Evolutionary conservation across 2,888 invertebrate species (phyloP), one percentile per base, ranked within the genome.

Genomic region (Calephelis perditalis): DNA sequence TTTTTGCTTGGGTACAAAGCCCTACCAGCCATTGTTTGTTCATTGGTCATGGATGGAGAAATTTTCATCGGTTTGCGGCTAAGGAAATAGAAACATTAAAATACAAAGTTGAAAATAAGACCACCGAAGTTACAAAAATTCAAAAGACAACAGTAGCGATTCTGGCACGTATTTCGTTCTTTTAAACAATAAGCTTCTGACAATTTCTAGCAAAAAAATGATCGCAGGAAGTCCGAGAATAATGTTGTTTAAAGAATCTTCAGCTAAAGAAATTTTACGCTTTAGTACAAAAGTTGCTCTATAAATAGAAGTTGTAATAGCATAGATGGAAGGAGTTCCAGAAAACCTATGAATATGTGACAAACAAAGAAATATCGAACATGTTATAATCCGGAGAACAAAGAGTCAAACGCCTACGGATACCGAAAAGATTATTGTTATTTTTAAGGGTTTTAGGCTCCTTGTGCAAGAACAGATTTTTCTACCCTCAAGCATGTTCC

Each of bases 1-100:
- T 74, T 68, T 68, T 70, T 64, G 70, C 85, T 88, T 86, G 78
- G 87, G 77, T 78, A 80, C 84, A 80, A 75, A 77, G 72, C 73
- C 71, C 68, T 75, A 72, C 36, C 35, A 54, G 35, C 79, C 75
- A 86, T 88, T 88, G 88, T 87, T 84, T 80, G 76, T 71, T 68
- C 68, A 69, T 79, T 82, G 75, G 81, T 80, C 84, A 81, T 79
- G 80, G 79, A 65, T 68, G 70, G 75, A 76, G 79, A 77, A 78
- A 86, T 88, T 87, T 78, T 81, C 84, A 82, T 78, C 82, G 86
- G 85, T 77, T 82, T 79, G 81, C 73, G 82, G 83, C 54, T 54
- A 36, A 36, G 11, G 35, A 9, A 52, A 52, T 35, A 52, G 52
- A 52, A 26, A 35, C 52, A 52, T 69, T 61, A 62, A 73, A 77